Conservation (phyloP, 1,140 invertebrate species). For the Sitobion miscanthi region DNA sequence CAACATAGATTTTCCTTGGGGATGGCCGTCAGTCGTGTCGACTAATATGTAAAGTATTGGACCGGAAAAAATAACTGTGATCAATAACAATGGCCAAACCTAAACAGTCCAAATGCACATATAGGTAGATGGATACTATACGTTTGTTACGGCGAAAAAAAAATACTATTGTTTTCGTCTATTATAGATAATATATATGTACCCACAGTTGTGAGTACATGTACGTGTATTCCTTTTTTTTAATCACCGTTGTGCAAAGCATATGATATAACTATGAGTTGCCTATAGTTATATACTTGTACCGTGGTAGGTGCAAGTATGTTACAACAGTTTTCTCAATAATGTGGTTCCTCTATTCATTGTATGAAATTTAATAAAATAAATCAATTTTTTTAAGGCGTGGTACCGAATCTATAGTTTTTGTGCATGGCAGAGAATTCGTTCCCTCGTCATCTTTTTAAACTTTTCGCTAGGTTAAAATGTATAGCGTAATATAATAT, state of each 20-base stretch:
- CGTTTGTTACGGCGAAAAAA: too few relatives aligned
- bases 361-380: background rate
- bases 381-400: constrained; percentile 9
- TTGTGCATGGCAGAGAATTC: background rate
- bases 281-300: background rate
- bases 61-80: constrained; percentile 66
- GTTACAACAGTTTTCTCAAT: background rate
- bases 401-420: background rate
- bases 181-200: background rate
- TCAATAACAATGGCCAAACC: constrained; percentile 69
- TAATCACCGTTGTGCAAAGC: background rate
- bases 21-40: constrained; percentile 65
- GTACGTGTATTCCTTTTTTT: background rate
- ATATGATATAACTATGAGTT: background rate
- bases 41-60: constrained; percentile 68
- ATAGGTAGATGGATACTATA: background rate
- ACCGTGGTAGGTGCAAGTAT: background rate
- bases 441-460: background rate
- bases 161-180: background rate
- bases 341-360: background rate
- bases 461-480: background rate
- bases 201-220: too few relatives aligned
- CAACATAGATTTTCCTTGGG: constrained; percentile 60
- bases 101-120: constrained; percentile 59
- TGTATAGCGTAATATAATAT: too few relatives aligned